Conservation (phyloP, 2,113 vertebrate genomes). For the Bubo bubo region DNA sequence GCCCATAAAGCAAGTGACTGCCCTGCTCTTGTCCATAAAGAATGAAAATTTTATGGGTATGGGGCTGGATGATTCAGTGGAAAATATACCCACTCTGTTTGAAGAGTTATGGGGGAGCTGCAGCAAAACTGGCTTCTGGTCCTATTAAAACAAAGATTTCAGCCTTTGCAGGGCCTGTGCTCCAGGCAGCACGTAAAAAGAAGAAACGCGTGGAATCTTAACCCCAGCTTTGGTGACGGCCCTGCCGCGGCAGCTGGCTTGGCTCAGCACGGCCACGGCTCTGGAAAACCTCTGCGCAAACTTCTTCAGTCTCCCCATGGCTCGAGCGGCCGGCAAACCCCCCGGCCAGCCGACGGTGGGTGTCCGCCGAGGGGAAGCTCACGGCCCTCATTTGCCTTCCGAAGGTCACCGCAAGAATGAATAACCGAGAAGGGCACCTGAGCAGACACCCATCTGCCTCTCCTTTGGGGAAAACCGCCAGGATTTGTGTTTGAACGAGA, state of each 20-base stretch:
- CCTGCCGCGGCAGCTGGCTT: not conserved
- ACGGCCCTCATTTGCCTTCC: not conserved
- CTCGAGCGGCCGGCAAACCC: accelerated
- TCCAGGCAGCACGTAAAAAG: too few species aligned
- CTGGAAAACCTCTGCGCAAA: too few species aligned
- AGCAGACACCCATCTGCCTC: not conserved
- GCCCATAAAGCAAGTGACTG: accelerated
- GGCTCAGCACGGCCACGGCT: not conserved
- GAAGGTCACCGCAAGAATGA: not conserved
- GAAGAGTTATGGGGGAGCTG: not conserved
- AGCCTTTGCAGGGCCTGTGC: accelerated
- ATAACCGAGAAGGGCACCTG: too few species aligned
- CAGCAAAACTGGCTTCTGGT: not conserved
- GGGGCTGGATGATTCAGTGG: not conserved
- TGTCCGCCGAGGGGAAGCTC: not conserved
- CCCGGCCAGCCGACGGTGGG: accelerated
- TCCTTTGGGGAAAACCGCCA: not conserved
- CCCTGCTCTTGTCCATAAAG: accelerated
- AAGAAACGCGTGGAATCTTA: not conserved
- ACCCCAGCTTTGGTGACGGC: accelerated
- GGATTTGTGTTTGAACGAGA: not conserved
- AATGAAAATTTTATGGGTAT: accelerated
- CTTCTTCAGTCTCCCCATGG: accelerated
- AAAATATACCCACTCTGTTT: accelerated
- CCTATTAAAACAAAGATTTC: not conserved